Conservation (phyloP, 2,888 invertebrate species). For the Eupithecia insigniata region DNA sequence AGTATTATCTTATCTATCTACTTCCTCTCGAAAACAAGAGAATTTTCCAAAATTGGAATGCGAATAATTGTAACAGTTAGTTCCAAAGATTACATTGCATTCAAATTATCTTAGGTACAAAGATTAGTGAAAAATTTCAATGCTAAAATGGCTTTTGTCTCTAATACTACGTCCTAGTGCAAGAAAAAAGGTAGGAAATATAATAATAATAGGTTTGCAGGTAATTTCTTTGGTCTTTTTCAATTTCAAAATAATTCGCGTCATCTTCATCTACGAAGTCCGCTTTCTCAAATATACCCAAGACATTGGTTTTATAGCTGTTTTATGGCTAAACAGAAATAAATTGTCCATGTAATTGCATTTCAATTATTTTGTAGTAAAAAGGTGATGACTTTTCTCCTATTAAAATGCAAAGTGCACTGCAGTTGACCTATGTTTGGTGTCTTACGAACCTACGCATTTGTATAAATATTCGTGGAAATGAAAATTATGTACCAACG, state of each 20-base stretch:
- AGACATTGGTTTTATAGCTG: slow-evolving; percentile 31
- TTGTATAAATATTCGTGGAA: slow-evolving; percentile 24
- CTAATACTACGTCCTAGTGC: no score
- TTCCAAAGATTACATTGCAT: no score
- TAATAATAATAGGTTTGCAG: background rate
- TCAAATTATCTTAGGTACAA: no score
- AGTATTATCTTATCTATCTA: no score
- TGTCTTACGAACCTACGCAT: slow-evolving; percentile 14
- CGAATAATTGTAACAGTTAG: no score
- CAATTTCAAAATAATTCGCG: background rate
- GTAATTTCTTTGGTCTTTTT: background rate
- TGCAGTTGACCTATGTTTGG: background rate
- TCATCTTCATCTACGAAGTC: background rate
- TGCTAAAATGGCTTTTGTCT: no score
- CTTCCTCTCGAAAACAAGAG: no score
- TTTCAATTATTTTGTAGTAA: slow-evolving; percentile 47
- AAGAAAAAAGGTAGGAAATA: no score
- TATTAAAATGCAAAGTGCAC: slow-evolving; percentile 30
- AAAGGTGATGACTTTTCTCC: slow-evolving; percentile 44
- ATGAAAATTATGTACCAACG: slow-evolving; percentile 15
- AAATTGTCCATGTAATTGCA: slow-evolving; percentile 34
- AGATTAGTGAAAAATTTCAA: no score
- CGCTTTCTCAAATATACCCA: background rate
- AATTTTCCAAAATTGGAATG: no score
- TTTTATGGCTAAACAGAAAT: slow-evolving; percentile 42